Base-by-base conservation (phyloP, 2,113 vertebrate species). In the Tamias sibiricus region DNA sequence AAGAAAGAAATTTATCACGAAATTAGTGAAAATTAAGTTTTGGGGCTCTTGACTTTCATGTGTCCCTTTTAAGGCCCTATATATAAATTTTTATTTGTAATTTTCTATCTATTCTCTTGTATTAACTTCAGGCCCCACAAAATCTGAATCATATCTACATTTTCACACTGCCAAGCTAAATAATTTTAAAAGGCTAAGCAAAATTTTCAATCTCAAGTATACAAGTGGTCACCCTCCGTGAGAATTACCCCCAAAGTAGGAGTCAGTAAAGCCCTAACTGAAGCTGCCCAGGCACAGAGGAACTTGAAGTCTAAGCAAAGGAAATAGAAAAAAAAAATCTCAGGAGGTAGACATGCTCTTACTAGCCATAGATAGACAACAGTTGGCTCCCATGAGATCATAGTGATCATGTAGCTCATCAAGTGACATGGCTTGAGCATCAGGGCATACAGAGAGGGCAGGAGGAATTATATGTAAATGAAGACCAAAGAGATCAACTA, bases 101-200 rank as follows among this genome's bases (percentile, higher is more conserved):
- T 79, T 44, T 83, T 79, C 82, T 79, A 47, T 62, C 80, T 17
- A 30, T 91, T 83, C 88, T 87, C 59, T 91, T 77, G 14, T 68
- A 54, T 88, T 88, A 76, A 30, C 62, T 93, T n/a, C 44, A 77
- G 87, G 40, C 4, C n/a, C 74, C 17, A 69, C n/a, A 89, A 91
- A 95, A 91, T 62, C 69, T 88, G 59, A 44, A 83, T 89, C 57
- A 75, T 19, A 13, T 62, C 68, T 74, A 80, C 59, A 32, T 80
- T 81, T 93, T 47, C 86, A 28, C 62, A 75, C 85, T 49, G 37
- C 69, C 96, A 95, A 91, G 26, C 80, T 86, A 86, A 83, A 74
- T 42, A 88, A 92, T 59, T 79, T 77, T 83, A 88, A 82, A 88
- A 90, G 26, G 52, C 91, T 82, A 89, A 54, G n/a, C 79, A 79